phyloP scores from a whole-genome alignment of 2,113 vertebrate genomes.

The Leptobrachium ailaonicum region DNA sequence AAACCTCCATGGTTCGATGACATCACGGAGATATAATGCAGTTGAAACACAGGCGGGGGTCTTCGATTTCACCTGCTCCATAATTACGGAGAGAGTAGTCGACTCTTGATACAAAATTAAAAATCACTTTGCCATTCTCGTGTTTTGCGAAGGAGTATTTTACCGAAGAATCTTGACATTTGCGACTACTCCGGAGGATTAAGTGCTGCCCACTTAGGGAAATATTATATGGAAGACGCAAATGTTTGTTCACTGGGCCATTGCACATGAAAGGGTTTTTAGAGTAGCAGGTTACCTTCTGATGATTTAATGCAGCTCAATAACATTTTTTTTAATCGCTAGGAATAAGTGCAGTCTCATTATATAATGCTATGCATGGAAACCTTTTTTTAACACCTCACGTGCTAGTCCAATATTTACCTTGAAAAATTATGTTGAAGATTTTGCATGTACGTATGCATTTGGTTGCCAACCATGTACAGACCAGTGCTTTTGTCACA shows the following conservation, averaged over 20 bases:
- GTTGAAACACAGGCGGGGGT: conserved; percentile 11
- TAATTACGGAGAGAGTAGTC: conserved; percentile 4
- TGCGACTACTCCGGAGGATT: conserved; percentile 7
- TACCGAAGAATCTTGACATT: not conserved
- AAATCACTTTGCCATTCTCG: conserved; percentile 13
- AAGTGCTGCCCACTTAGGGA: conserved; percentile 6
- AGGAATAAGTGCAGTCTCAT: too few relatives aligned
- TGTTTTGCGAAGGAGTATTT: not conserved
- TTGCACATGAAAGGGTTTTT: not conserved
- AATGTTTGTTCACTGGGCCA: not conserved
- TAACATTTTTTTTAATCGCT: too few relatives aligned
- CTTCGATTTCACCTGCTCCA: not conserved
- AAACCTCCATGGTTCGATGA: conserved; percentile 59
- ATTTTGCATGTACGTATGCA: too few relatives aligned
- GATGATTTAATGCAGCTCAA: not conserved
- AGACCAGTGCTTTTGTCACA: too few relatives aligned
- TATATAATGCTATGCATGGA: too few relatives aligned
- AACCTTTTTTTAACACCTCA: too few relatives aligned
- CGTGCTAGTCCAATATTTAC: too few relatives aligned
- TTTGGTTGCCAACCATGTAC: too few relatives aligned
- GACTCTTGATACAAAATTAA: conserved; percentile 31
- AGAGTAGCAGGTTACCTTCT: not conserved
- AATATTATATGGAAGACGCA: not conserved
- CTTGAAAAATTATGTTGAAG: too few relatives aligned
- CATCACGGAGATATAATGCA: conserved; percentile 41